These are phyloP conservation scores for Puma concolor DNA, from an alignment of 2,113 vertebrate genomes.

Conservation along the genomic window DNA sequence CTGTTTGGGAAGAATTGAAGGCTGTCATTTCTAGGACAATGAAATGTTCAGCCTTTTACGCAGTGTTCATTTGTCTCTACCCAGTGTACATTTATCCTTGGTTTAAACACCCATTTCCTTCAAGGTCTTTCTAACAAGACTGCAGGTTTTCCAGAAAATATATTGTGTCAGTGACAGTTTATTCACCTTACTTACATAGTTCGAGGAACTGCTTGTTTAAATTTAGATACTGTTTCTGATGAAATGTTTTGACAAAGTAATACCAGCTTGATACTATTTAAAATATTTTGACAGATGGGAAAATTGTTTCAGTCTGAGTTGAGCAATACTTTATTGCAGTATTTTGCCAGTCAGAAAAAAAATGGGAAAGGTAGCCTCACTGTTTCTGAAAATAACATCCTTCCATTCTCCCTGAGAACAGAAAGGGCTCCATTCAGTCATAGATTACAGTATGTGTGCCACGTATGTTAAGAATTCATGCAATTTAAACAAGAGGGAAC, in stretches of 20 bases:
- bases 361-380: constrained; percentile 72
- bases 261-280: constrained; percentile 85
- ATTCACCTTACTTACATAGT: constrained; percentile 81
- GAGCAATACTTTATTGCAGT: constrained; percentile 78
- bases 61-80: constrained; percentile 52
- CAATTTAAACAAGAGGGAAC: constrained; percentile 64
- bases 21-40: background rate
- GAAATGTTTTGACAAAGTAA: constrained; percentile 89
- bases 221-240: constrained; percentile 83
- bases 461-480: constrained; percentile 47
- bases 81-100: constrained; percentile 8
- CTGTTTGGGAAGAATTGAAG: background rate
- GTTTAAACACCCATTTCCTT: constrained; percentile 70
- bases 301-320: constrained; percentile 84
- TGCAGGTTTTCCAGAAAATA: constrained; percentile 74
- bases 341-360: constrained; percentile 81
- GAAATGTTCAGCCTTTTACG: background rate
- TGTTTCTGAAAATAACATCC: constrained; percentile 70
- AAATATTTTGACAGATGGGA: constrained; percentile 88
- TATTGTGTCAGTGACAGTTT: constrained; percentile 79
- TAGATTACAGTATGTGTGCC: constrained; percentile 64
- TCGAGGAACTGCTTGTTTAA: constrained; percentile 82
- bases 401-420: constrained; percentile 63
- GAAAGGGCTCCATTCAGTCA: constrained; percentile 62
- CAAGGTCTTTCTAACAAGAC: constrained; percentile 62